A percentile compares a stretch with the other conserved stretches of the same genome.
phyloP scores from a whole-genome alignment of 2,113 vertebrate genomes.

The Prolemur simus region DNA sequence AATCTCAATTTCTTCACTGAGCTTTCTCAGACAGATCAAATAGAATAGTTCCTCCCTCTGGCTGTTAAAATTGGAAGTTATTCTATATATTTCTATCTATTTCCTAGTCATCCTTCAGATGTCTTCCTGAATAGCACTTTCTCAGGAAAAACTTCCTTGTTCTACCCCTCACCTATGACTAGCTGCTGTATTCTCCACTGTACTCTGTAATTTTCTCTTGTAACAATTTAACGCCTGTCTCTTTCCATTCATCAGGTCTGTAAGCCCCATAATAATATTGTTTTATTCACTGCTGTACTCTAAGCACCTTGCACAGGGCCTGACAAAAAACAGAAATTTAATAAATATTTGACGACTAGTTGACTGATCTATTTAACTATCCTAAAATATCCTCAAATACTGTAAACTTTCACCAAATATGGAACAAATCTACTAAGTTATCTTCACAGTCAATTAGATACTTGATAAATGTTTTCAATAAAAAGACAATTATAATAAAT shows the following conservation, averaged over 20 bases:
- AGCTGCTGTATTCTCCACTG: not conserved
- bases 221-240: not conserved
- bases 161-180: not conserved
- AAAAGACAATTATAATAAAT: constrained; percentile 47
- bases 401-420: constrained; percentile 2
- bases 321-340: constrained; percentile 38
- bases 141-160: not conserved
- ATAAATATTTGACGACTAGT: not conserved
- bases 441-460: constrained; percentile 3
- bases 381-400: constrained; percentile 25
- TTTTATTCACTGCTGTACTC: constrained; percentile 50
- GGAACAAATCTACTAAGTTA: not conserved
- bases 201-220: not conserved
- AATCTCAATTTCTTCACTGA: constrained; percentile 19
- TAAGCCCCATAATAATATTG: not conserved
- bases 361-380: not conserved
- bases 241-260: not conserved
- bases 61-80: not conserved
- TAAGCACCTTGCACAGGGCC: not conserved
- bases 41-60: not conserved
- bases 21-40: not conserved
- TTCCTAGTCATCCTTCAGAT: not conserved
- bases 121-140: not conserved
- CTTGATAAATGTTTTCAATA: constrained; percentile 33
- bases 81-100: not conserved